Evolutionary conservation across 1,140 invertebrate genomes (phyloP).

Genomic region (Drosophila busckii): DNA sequence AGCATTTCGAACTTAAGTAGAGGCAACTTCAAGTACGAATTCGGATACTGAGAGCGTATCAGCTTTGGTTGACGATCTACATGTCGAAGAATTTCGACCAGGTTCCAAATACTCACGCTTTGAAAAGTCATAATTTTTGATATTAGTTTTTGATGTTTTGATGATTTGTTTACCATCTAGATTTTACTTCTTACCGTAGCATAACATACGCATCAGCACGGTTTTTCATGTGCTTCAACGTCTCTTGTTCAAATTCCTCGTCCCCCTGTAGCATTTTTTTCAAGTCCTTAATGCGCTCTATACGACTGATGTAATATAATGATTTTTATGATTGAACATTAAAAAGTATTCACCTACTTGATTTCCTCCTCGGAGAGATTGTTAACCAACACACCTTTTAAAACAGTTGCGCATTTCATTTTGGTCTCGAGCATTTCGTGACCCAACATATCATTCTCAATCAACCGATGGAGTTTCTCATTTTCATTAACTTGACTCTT

Average conservation of each 20-base stretch:
- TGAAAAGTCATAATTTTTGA: not conserved
- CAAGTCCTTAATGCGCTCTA: conserved; percentile 53
- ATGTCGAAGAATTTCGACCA: conserved; percentile 61
- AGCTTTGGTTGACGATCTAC: conserved; percentile 55
- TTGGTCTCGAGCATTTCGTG: conserved; percentile 59
- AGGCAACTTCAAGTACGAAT: conserved; percentile 63
- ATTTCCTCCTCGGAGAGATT: conserved; percentile 70
- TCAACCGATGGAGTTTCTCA: conserved; percentile 58
- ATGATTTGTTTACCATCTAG: too few species aligned
- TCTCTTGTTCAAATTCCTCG: conserved; percentile 22
- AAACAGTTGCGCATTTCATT: conserved; percentile 61
- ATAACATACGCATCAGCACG: conserved; percentile 58
- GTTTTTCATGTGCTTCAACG: conserved; percentile 56
- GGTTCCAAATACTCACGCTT: conserved; percentile 61
- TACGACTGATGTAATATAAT: conserved; percentile 27
- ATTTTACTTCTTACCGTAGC: conserved; percentile 37
- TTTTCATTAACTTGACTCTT: conserved; percentile 74
- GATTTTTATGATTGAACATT: not conserved
- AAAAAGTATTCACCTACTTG: conserved; percentile 26
- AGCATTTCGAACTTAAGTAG: conserved; percentile 72
- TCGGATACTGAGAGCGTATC: conserved; percentile 57
- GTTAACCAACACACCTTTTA: conserved; percentile 58
- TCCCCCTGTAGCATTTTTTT: conserved; percentile 31
- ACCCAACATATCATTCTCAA: conserved; percentile 57
- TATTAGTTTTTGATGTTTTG: too few species aligned